phyloP scores from a whole-genome alignment of 2,797 vertebrate species.

The Artibeus lituratus region DNA sequence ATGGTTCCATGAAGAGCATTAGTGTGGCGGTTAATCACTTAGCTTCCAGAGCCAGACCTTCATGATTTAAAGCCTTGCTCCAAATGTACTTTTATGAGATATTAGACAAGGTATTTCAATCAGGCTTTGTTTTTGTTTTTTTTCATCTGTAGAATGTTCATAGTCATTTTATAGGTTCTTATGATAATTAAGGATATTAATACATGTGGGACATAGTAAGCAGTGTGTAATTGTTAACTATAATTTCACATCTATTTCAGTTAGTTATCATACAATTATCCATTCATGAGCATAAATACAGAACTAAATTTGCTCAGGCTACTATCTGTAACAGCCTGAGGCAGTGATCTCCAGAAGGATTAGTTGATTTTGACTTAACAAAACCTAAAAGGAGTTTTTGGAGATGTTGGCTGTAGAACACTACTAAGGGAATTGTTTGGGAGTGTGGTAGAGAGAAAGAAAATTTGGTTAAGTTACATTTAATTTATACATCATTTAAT shows the following conservation, averaged over 20 bases:
- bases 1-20: neutral
- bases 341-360: neutral
- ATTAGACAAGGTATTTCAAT: neutral
- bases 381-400: neutral
- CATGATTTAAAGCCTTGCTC: neutral
- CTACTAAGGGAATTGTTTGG: neutral
- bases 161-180: neutral
- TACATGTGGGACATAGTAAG: neutral
- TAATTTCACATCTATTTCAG: neutral
- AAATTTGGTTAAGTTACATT: neutral
- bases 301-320: neutral
- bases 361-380: neutral
- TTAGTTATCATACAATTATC: neutral
- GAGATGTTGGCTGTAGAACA: neutral
- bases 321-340: neutral
- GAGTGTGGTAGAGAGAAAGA: neutral
- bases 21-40: neutral
- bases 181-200: neutral
- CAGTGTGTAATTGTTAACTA: neutral
- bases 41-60: neutral
- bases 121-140: neutral
- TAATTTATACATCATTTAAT: neutral
- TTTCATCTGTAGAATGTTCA: neutral
- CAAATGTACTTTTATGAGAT: neutral
- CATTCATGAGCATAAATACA: neutral